Evolutionary conservation across 2,888 invertebrate species (phyloP).

Genomic region (Leucophenga montana): DNA sequence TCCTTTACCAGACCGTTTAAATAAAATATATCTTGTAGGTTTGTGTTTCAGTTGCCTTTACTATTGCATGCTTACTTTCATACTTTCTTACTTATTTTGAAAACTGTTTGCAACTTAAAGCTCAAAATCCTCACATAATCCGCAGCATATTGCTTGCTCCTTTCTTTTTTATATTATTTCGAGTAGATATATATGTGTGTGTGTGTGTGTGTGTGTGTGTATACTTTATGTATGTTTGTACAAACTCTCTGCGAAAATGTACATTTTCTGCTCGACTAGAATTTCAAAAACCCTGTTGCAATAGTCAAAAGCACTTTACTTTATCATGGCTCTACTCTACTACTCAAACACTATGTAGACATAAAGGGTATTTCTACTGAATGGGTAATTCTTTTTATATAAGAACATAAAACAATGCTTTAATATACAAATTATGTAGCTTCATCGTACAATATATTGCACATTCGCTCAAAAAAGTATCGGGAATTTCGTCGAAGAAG

Average conservation of each 20-base stretch:
- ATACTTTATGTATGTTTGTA: background rate
- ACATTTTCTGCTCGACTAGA: slow-evolving; percentile 65
- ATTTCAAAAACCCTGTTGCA: slow-evolving; percentile 58
- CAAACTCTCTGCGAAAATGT: slow-evolving; percentile 54
- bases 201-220: background rate
- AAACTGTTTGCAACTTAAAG: slow-evolving; percentile 65
- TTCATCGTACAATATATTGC: no score
- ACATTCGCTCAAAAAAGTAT: no score
- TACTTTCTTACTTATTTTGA: slow-evolving; percentile 47
- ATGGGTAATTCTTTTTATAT: no score
- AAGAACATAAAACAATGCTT: no score
- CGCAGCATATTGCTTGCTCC: slow-evolving; percentile 57
- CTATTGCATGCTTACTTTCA: slow-evolving; percentile 41
- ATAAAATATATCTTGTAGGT: slow-evolving; percentile 23
- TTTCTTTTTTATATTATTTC: background rate
- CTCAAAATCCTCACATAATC: slow-evolving; percentile 64
- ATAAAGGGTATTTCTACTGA: no score
- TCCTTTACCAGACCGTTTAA: slow-evolving; percentile 9
- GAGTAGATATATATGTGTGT: background rate
- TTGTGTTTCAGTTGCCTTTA: slow-evolving; percentile 12
- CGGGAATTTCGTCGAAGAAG: no score
- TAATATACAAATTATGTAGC: no score
- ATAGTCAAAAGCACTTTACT: slow-evolving; percentile 64
- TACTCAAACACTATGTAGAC: no score
- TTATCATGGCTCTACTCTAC: slow-evolving; percentile 43